Base-by-base conservation (phyloP, 1,140 invertebrate genomes). In the Fopius arisanus region DNA sequence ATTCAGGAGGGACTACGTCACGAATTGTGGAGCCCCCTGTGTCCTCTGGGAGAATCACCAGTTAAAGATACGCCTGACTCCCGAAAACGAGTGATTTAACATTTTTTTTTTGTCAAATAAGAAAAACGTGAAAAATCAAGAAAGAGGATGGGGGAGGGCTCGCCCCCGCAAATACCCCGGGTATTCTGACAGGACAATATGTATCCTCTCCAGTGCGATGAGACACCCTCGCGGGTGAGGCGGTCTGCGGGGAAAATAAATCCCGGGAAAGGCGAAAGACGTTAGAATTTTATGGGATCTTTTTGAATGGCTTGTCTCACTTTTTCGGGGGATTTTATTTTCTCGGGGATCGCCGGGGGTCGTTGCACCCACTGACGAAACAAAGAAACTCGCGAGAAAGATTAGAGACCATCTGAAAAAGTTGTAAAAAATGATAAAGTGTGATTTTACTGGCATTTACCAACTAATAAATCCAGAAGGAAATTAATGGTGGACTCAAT, bases 1-100 rank as follows among this genome's bases (percentile, higher is more conserved):
- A 65, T 65, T 65, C 62, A 65, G 29, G 28, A 65, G 29, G 28
- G 26, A 62, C 21, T 26, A 62, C 54, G 62, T 65, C 62, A 65
- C 62, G 62, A 65, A 29, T 33, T 12, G 1, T 59, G 23, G 31
- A 33, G 14, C 43, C 43, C 9, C 33, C 33, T 1, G 12, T 7
- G 7, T 7, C 33, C 33, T 10, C 33, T 12, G 1, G 63, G 33
- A 65, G 66, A 79, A 80, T 79, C 77, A 76, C 75, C 72, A 79
- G 81, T 81, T 80, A 82, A 82, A 43, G 69, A 21, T 65, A 33
- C 6, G 51, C n/a, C 19, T 28, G 23, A 70, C 26, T 31, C 29
- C 23, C 72, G 41, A 29, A 77, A 79, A 78, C 76, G 54, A 81
- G 74, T 78, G 78, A 81, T 80, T 82, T 82, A 78, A 82, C 77